Conservation (phyloP, 2,797 vertebrate species). For the Cuniculus paca region DNA sequence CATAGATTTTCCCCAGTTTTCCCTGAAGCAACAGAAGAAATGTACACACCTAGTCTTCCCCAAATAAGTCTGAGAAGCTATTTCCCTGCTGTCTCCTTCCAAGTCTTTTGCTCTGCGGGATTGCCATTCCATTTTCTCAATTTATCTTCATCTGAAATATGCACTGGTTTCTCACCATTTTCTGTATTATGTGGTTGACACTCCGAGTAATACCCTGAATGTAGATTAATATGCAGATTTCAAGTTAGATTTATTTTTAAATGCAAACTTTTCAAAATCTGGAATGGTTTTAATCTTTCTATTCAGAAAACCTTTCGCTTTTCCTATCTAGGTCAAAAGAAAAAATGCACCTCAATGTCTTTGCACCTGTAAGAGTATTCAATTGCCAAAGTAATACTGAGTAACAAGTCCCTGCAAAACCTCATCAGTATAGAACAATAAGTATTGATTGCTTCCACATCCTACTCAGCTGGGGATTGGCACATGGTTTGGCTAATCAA, state of each 20-base stretch:
- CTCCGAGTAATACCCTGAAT: not conserved
- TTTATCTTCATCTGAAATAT: not conserved
- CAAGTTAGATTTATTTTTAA: slow-evolving; percentile 2
- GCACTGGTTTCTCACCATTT: not conserved
- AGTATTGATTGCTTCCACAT: slow-evolving; percentile 26
- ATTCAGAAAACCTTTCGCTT: not conserved
- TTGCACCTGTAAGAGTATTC: not conserved
- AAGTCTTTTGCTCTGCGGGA: not conserved
- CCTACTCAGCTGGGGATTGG: not conserved
- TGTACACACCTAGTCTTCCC: not conserved
- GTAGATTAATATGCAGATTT: not conserved
- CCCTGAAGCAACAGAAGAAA: not conserved
- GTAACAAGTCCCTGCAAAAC: not conserved
- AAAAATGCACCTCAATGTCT: not conserved
- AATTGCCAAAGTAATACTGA: not conserved
- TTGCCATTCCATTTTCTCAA: not conserved
- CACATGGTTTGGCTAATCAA: not conserved
- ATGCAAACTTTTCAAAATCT: not conserved
- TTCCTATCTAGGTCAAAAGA: not conserved
- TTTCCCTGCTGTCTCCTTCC: not conserved
- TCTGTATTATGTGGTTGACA: not conserved
- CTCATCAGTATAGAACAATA: not conserved
- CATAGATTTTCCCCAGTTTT: not conserved
- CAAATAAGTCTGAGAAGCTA: not conserved
- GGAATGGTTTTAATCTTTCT: not conserved